A percentile compares a stretch with the other conserved stretches of the same genome.
Conservation (phyloP, 2,888 invertebrate genomes). For the Arctia plantaginis region DNA sequence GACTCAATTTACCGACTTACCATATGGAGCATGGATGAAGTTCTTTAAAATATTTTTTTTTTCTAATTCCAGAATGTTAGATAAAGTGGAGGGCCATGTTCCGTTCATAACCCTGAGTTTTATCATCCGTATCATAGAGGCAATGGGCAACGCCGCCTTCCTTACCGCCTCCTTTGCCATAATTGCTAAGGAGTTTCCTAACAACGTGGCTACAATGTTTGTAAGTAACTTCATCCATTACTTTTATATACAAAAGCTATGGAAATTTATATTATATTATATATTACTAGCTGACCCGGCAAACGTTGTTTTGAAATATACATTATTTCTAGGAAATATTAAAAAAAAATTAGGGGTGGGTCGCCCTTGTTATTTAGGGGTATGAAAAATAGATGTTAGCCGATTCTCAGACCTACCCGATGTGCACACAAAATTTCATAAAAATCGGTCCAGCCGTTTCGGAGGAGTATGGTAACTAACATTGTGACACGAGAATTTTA, state of each 20-base stretch:
- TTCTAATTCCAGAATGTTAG: slow-evolving; percentile 86
- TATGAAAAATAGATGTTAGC: too few species aligned
- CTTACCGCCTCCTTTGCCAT: slow-evolving; percentile 95
- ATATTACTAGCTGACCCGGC: too few species aligned
- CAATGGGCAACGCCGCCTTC: slow-evolving; percentile 94
- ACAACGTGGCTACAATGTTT: slow-evolving; percentile 94
- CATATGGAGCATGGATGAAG: not conserved
- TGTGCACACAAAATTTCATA: too few species aligned
- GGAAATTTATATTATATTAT: too few species aligned
- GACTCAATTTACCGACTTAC: not conserved
- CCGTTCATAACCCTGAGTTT: slow-evolving; percentile 93
- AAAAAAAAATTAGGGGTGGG: too few species aligned
- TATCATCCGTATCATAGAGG: slow-evolving; percentile 92
- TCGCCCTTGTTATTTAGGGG: too few species aligned
- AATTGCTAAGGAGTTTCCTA: slow-evolving; percentile 94
- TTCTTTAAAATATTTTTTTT: not conserved
- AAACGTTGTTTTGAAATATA: too few species aligned
- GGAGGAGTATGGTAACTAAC: too few species aligned
- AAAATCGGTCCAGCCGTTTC: too few species aligned
- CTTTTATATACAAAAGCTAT: not conserved
- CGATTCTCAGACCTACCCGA: too few species aligned
- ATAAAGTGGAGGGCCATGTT: slow-evolving; percentile 89
- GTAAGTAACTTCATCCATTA: slow-evolving; percentile 83
- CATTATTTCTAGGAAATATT: too few species aligned
- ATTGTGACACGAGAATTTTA: too few species aligned